Evolutionary conservation across 2,797 vertebrate genomes (phyloP).

Genomic region (Galago senegalensis): DNA sequence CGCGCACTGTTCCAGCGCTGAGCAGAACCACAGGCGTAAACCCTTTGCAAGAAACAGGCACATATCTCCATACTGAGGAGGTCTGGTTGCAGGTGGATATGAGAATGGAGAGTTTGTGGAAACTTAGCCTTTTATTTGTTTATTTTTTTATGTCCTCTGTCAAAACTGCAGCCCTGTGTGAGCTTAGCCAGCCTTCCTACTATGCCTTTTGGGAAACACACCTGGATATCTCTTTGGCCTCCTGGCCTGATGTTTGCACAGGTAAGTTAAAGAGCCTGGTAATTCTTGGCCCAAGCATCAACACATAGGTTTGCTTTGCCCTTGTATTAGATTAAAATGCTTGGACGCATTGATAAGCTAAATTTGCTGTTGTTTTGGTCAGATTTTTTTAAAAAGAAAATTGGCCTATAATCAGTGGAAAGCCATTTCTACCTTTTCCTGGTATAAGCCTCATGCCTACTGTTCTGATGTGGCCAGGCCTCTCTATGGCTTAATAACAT

Average conservation of each 20-base stretch:
- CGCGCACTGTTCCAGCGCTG: not conserved
- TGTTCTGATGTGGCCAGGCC: not conserved
- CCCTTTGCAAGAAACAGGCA: not conserved
- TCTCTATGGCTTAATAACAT: not conserved
- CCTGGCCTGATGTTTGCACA: not conserved
- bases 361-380: not conserved
- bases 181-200: slow-evolving; percentile 43
- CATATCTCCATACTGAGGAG: not conserved
- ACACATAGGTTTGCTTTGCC: not conserved
- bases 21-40: not conserved
- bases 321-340: not conserved
- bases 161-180: slow-evolving; percentile 19
- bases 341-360: not conserved
- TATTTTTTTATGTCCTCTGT: slow-evolving; percentile 36
- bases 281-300: not conserved
- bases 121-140: slow-evolving; percentile 5
- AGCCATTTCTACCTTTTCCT: not conserved
- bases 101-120: slow-evolving; percentile 42
- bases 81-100: not conserved
- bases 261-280: not conserved
- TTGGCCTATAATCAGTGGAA: not conserved
- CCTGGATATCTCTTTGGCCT: not conserved
- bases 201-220: not conserved
- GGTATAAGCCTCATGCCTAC: not conserved
- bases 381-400: not conserved